Conservation (phyloP, 2,797 vertebrate species). For the Knipowitschia caucasica region DNA sequence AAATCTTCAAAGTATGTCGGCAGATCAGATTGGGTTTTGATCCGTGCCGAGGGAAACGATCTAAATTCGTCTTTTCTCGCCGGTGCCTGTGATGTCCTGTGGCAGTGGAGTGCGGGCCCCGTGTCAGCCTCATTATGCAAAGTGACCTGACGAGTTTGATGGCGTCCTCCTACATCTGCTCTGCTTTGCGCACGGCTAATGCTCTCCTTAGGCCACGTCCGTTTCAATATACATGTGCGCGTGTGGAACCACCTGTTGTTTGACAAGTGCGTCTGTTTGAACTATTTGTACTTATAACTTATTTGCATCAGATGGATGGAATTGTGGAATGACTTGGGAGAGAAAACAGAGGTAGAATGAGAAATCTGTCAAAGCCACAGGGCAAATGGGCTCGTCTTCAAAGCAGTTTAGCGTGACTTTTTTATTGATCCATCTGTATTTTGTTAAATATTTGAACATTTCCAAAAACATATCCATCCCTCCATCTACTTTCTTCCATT, state of each 20-base stretch:
- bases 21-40: conserved; percentile 26
- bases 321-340: conserved; percentile 14
- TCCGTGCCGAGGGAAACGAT: conserved; percentile 23
- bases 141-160: conserved; percentile 46
- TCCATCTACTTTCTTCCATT: no score
- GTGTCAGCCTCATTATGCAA: conserved; percentile 63
- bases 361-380: no score
- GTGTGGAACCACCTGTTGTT: conserved; percentile 20
- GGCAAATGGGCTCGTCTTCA: no score
- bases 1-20: conserved; percentile 10
- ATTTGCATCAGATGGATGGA: not conserved
- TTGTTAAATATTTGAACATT: no score
- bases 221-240: conserved; percentile 19
- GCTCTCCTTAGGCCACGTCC: conserved; percentile 35
- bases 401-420: no score
- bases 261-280: conserved; percentile 17
- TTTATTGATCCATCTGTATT: no score
- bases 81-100: conserved; percentile 26
- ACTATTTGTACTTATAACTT: conserved; percentile 22
- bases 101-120: conserved; percentile 51
- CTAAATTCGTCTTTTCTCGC: conserved; percentile 38
- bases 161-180: conserved; percentile 39
- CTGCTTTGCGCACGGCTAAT: conserved; percentile 32
- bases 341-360: not conserved
- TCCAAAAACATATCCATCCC: no score